These are phyloP conservation scores for Apogon hyalosoma DNA, from an alignment of 2,797 vertebrate genomes.

Conservation along the genomic window DNA sequence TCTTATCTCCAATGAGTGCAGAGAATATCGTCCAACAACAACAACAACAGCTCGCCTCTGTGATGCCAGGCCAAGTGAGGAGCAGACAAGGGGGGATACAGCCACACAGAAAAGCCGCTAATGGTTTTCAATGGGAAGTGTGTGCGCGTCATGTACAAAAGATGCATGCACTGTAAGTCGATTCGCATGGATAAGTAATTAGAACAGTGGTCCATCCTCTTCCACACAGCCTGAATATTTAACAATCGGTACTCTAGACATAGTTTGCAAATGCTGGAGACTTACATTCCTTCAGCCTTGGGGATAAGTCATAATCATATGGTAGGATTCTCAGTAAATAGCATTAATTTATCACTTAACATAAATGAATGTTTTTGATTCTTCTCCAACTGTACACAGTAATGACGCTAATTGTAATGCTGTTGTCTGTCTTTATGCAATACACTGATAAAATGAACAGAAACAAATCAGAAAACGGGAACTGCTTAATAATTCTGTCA, in stretches of 20 bases:
- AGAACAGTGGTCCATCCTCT: constrained; percentile 72
- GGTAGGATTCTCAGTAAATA: constrained; percentile 53
- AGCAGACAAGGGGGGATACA: constrained; percentile 32
- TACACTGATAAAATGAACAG: constrained; percentile 27
- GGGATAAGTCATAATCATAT: constrained; percentile 48
- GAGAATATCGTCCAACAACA: constrained; percentile 71
- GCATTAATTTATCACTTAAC: constrained; percentile 46
- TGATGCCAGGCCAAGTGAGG: constrained; percentile 67
- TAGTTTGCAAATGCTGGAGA: constrained; percentile 26
- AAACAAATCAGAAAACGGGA: constrained; percentile 17
- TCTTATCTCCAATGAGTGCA: constrained; percentile 79
- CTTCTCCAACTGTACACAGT: background rate
- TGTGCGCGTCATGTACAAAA: constrained; percentile 61
- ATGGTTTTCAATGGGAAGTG: constrained; percentile 46
- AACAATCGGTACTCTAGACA: constrained; percentile 45
- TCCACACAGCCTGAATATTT: constrained; percentile 68
- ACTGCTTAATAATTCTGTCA: background rate
- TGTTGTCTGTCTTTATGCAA: constrained; percentile 27
- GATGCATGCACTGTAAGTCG: constrained; percentile 66
- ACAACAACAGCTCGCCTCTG: constrained; percentile 64
- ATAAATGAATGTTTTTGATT: constrained; percentile 33
- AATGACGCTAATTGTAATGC: constrained; percentile 8
- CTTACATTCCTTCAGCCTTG: constrained; percentile 28
- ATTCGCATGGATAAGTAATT: constrained; percentile 82
- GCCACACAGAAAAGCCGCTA: constrained; percentile 28